Base-by-base conservation (phyloP, 2,888 invertebrate species). In the Balanococcus diminutus region DNA sequence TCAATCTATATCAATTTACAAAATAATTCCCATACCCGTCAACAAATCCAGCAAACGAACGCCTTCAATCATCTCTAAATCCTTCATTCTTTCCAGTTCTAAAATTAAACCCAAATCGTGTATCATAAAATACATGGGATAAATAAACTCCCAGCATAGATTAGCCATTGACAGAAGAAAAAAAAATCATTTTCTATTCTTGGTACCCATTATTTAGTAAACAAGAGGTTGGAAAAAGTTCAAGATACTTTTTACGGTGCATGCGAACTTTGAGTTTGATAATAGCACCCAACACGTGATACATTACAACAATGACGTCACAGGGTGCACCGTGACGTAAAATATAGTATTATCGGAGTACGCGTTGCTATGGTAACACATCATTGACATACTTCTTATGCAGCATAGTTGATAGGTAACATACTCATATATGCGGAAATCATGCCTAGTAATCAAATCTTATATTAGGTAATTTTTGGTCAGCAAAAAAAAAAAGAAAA, bases 161-260 rank as follows among this genome's bases (percentile, higher is more conserved):
- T 67, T 67, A 5, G 0, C 5, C 51, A 51, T 19, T 19, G 51
- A 11, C 28, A 67, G 11, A 67, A 67, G 0, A 67, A 67, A 25
- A 67, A 67, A 25, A 51, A 19, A n/a, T 11, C 11, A 56, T 6
- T 56, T 75, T 75, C 75, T 75, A 75, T 75, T 75, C 75, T 75
- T 6, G 32, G n/a, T n/a, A 36, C 16, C 11, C n/a, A 16, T 75
- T 1, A 67, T 67, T 67, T 28, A 32, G 31, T n/a, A 75, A n/a
- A 75, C n/a, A 75, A 31, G 32, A 31, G 75, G n/a, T 16, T n/a
- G 28, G 36, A 75, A 75, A 75, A 75, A n/a, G 75, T 75, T 75
- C 75, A 75, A 75, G 32, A 75, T 75, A 75, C 75, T 75, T 75
- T 75, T 75, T 32, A 75, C 75, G 32, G 75, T 75, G 75, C 75